These are phyloP conservation scores for Turnix velox DNA, from an alignment of 2,113 vertebrate species.

Conservation along the genomic window DNA sequence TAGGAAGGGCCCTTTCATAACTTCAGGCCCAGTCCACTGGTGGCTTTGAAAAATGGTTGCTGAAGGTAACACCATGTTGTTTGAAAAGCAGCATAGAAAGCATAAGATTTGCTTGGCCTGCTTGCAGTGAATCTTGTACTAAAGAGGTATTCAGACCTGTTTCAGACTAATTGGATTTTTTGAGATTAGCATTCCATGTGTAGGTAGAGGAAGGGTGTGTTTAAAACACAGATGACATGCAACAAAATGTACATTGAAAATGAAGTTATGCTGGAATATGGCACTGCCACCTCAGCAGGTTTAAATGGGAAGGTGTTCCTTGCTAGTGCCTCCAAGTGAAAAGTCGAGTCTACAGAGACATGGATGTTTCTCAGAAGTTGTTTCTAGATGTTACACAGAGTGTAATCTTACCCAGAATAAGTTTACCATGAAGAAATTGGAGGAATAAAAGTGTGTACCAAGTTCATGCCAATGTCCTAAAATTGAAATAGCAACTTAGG, in stretches of 20 bases:
- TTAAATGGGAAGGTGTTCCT: not conserved
- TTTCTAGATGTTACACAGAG: not conserved
- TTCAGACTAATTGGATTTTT: not conserved
- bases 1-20: not conserved
- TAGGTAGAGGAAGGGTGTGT: not conserved
- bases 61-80: not conserved
- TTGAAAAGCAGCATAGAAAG: not conserved
- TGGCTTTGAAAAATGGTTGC: not conserved
- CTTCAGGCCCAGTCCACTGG: not conserved
- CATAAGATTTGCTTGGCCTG: not conserved
- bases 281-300: not conserved
- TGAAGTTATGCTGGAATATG: not conserved
- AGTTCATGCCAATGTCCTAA: not conserved
- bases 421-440: not conserved
- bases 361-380: not conserved
- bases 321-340: not conserved
- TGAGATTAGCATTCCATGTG: not conserved
- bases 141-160: not conserved
- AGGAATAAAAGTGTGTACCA: not conserved
- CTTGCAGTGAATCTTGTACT: not conserved
- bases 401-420: not conserved
- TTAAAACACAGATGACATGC: not conserved
- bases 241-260: not conserved
- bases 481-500: not conserved
- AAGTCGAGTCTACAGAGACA: not conserved